Base-by-base conservation (phyloP, 1,140 invertebrate genomes). In the Daktulosphaira vitifoliae region DNA sequence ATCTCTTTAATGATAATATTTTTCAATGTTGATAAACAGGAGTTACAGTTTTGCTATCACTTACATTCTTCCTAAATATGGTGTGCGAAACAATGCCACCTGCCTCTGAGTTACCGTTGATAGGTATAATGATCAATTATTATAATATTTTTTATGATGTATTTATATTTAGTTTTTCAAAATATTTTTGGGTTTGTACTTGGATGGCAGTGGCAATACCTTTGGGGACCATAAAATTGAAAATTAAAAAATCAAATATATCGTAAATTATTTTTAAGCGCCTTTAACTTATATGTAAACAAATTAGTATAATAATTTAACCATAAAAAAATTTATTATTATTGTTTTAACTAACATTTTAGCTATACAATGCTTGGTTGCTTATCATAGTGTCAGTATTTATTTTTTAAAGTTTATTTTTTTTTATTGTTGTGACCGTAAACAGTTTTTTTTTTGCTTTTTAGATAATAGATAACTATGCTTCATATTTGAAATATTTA, bases 21-120 rank as follows among this genome's bases (percentile, higher is more conserved):
- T 66, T 67, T 33, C 52, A 54, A 65, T 64, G 22, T 64, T 67
- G 39, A 67, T 38, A 70, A 73, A 68, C 72, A 83, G 82, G 83
- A 74, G 83, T 86, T 66, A 85, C 83, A 69, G 84, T 86, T 72
- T 78, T 86, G 67, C 81, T 87, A 70, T 85, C 84, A 53, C 75
- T 86, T 70, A 85, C 83, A 70, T 84, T 86, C 72, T 87, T 86
- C 76, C 83, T 87, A 75, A 78, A 87, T 70, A 79, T 86, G 76
- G 77, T 86, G 66, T 80, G 77, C 15, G 73, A 81, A 78, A 77
- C 80, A 39, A 84, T 84, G 72, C 83, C 83, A 66, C 81, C 82
- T 38, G 83, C 83, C 7, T 83, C 81, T 39, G 82, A 85, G 68
- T 78, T 85, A 52, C 84, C 84, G 26, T 75, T 85, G 20, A 84